Evolutionary conservation across 2,888 invertebrate genomes (phyloP), one percentile per base, ranked within the genome.

Genomic region (Mythimna pallens): DNA sequence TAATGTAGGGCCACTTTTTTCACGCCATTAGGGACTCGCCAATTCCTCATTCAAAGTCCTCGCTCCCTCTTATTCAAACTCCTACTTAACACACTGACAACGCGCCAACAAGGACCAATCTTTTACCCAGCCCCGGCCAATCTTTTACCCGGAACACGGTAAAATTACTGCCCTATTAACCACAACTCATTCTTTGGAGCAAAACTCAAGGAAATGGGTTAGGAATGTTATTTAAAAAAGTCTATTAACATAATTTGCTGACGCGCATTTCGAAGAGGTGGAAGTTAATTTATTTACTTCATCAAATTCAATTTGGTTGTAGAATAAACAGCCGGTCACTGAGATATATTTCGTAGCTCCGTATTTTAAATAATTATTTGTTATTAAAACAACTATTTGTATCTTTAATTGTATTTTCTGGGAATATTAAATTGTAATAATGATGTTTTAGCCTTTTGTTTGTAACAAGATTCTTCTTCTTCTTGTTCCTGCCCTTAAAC

Each of bases 201-300:
- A 59, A 76, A 78, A 72, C 61, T 55, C 58, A 79, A 34, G 77
- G 75, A 81, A 84, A 78, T 77, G 70, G 72, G 75, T 77, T 73
- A 61, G 63, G 73, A 81, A 81, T 76, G 77, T 80, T 79, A 82
- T 88, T 86, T 85, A 70, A 71, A 86, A 87, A 87, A 76, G 84
- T 82, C 85, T 84, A 88, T 88, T 80, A 87, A 84, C 82, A 83
- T 83, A 86, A 90, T 89, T 90, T 88, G 85, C 86, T 83, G 81
- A 73, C 70, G 73, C 83, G 81, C 73, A 75, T 78, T 81, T 79
- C 74, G 62, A 85, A 81, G 78, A 76, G 74, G 81, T 86, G 73
- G 81, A 82, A 87, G 85, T 89, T 88, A 87, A 90, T 90, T 89
- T 88, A 88, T 90, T 91, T 90, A 86, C 87, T 83, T 81, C 84